Evolutionary conservation across 2,888 invertebrate genomes (phyloP), one percentile per base, ranked within the genome.

Genomic region (Cheilosia soror): DNA sequence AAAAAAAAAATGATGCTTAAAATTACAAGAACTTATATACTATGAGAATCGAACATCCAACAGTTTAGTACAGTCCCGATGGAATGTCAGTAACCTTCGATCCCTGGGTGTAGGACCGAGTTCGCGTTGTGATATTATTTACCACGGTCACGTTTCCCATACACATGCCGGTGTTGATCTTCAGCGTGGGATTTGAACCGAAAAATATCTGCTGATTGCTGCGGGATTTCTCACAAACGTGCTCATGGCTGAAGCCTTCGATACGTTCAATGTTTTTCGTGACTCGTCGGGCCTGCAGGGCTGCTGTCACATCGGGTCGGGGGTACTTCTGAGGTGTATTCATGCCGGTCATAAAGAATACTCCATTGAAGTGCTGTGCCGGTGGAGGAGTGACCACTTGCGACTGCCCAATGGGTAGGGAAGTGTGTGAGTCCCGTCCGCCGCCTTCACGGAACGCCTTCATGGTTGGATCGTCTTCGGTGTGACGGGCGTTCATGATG

Each of bases 181-280:
- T 88, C 71, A 92, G 87, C 7, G 90, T 89, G 6, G 90, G 92
- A 84, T 90, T 91, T 40, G 90, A 91, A 85, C 90, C 91, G 76
- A 92, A 92, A 80, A 91, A 92, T 79, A 90, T 91, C 88, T 90
- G 92, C 82, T 90, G 92, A 89, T 91, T 90, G 88, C 91, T 89
- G 47, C 89, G 89, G 0, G 91, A 91, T 86, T 91, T 90, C 94
- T 29, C 96, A 90, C 20, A 96, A 95, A 89, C 84, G 7, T 90
- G 94, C 95, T 89, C 91, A 60, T 89, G 89, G 71, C 89, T 89
- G 37, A 91, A 90, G 6, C 92, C 91, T 81, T 96, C 96, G 51
- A 97, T 95, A 76, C 96, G 93, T 87, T 97, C 96, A 60, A 97
- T 91, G 87, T 96, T 97, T 91, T 96, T 97, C 0, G 96, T 95